Percentiles rank a stretch among this genome's conserved stretches.
Evolutionary conservation across 53 echinoderm and acorn worm species (phyloP).

Genomic region (Luidia sarsii): DNA sequence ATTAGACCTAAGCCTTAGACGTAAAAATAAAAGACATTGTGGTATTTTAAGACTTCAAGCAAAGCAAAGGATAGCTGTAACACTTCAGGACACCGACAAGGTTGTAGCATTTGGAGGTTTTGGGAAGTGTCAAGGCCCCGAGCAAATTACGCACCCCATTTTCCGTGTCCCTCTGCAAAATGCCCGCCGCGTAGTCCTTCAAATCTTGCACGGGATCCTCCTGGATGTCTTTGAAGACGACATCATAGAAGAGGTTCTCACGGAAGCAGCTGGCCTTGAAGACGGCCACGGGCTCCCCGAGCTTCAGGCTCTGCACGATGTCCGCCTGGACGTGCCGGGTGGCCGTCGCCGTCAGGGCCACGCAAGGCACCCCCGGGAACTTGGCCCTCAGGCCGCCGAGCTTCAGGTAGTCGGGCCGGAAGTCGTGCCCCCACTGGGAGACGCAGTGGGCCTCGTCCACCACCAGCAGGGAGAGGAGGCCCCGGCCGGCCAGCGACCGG

Average conservation of each 20-base stretch:
- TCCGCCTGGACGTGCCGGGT: conserved; percentile 78
- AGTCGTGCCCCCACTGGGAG: conserved; percentile 99
- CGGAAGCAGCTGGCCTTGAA: conserved; percentile 93
- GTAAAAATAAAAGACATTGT: too few species aligned
- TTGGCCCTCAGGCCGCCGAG: conserved; percentile 71
- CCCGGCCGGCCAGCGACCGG: conserved; percentile 53
- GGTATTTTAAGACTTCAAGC: too few species aligned
- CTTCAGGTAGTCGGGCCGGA: conserved; percentile 93
- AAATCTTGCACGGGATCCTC: conserved; percentile 81
- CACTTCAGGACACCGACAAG: too few species aligned
- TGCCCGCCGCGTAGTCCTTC: conserved; percentile 73
- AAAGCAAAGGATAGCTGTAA: too few species aligned
- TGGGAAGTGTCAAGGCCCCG: too few species aligned
- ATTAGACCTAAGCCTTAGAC: too few species aligned
- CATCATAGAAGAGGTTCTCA: conserved; percentile 87
- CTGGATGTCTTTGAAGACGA: conserved; percentile 84
- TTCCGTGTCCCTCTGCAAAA: conserved; percentile 62
- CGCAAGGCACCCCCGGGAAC: conserved; percentile 71
- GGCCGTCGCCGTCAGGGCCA: conserved; percentile 94
- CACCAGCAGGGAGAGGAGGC: conserved; percentile 72
- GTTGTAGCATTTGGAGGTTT: too few species aligned
- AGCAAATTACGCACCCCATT: conserved; percentile 60
- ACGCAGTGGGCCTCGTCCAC: conserved; percentile 98
- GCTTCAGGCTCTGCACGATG: conserved; percentile 64
- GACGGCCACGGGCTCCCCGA: conserved; percentile 61